Conservation (phyloP, 1,140 invertebrate species). For the Bombyx mandarina region DNA sequence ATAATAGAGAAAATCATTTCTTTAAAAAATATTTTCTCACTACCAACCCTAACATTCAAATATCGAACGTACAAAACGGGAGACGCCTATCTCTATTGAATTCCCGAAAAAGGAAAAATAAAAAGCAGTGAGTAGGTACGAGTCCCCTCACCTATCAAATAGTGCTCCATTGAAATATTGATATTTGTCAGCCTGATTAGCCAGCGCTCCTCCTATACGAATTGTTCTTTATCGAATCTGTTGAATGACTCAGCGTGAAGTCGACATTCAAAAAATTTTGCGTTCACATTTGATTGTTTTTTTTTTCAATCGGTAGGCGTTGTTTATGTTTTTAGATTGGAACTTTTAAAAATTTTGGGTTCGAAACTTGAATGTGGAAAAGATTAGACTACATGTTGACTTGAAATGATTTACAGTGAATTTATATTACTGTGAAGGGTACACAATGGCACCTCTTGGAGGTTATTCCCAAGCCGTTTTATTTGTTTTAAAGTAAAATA, state of each 20-base stretch:
- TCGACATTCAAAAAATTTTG: conserved; percentile 10
- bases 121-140: conserved; percentile 30
- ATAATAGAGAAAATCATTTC: no score
- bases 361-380: no score
- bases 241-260: conserved; percentile 55
- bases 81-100: conserved; percentile 51
- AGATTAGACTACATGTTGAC: no score
- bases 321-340: no score
- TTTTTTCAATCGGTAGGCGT: no score
- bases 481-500: no score
- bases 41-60: conserved; percentile 41
- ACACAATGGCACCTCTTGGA: no score
- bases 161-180: conserved; percentile 51
- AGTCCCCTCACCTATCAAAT: conserved; percentile 35
- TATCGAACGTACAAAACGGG: conserved; percentile 39
- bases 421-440: no score
- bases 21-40: neutral
- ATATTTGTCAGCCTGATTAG: conserved; percentile 62
- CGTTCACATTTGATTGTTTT: conserved; percentile 16
- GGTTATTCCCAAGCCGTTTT: no score
- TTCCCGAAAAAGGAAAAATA: conserved; percentile 43
- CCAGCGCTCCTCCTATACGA: conserved; percentile 26
- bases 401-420: no score
- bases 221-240: conserved; percentile 24
- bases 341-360: no score